phyloP scores from a whole-genome alignment of 35 echinoderm and acorn worm species.

The Amphiura filiformis region DNA sequence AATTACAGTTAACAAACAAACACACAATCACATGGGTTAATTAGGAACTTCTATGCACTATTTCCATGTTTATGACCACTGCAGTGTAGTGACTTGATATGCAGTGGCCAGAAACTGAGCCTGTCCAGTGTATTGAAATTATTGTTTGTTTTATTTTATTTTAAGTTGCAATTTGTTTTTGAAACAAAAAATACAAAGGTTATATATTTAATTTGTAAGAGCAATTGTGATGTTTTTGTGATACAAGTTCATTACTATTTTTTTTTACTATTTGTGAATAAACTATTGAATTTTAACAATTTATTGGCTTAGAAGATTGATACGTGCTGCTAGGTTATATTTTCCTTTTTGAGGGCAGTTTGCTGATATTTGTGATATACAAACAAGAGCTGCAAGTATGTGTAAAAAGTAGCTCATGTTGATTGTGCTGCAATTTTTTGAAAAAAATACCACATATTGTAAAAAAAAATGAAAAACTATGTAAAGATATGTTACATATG shows the following conservation, averaged over 20 bases:
- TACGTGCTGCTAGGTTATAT: background rate
- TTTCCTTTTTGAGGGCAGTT: background rate
- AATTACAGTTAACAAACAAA: too few species aligned
- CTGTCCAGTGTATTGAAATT: too few species aligned
- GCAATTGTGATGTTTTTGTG: background rate
- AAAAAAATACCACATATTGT: background rate
- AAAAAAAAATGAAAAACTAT: background rate
- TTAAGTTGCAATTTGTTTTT: too few species aligned
- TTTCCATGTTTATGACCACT: too few species aligned
- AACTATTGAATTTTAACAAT: background rate
- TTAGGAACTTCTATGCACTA: too few species aligned
- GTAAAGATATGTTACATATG: background rate
- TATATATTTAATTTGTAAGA: background rate
- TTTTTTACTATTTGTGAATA: conserved; percentile 15
- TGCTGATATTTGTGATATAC: background rate
- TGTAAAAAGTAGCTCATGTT: background rate
- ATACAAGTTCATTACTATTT: background rate
- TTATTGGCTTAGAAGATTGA: background rate
- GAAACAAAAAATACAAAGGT: background rate
- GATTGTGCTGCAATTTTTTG: conserved; percentile 3
- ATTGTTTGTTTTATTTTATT: too few species aligned
- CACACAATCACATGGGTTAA: too few species aligned
- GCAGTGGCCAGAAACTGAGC: too few species aligned
- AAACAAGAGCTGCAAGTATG: background rate
- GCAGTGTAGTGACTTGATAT: too few species aligned